phyloP scores from a whole-genome alignment of 2,888 invertebrate species.

The Brachylomia viminalis region DNA sequence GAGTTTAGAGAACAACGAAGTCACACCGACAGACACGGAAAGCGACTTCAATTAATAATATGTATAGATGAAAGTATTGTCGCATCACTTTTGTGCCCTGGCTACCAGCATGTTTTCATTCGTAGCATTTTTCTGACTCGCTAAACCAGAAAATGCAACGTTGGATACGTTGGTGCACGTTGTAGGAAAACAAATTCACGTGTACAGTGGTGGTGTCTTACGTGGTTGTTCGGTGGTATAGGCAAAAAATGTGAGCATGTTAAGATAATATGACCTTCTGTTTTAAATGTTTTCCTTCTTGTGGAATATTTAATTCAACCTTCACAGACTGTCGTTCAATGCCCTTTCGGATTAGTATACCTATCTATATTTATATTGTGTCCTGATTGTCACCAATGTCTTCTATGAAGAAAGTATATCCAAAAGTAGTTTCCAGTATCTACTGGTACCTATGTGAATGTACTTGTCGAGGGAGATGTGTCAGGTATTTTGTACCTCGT shows the following conservation, averaged over 20 bases:
- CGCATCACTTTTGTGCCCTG: background rate
- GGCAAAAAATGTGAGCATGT: background rate
- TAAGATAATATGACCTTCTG: background rate
- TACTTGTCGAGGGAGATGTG: background rate
- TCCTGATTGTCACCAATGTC: background rate
- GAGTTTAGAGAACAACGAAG: background rate
- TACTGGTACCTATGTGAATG: background rate
- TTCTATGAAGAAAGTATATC: constrained; percentile 1
- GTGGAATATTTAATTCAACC: constrained; percentile 9
- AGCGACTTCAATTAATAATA: background rate
- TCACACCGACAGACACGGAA: background rate
- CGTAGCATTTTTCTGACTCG: background rate
- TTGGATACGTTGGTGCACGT: background rate
- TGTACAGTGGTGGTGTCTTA: background rate
- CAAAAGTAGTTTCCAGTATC: background rate
- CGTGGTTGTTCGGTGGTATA: background rate
- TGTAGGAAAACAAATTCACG: background rate
- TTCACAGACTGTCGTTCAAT: background rate
- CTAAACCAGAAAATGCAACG: background rate
- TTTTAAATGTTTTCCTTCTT: background rate
- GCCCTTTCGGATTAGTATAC: background rate
- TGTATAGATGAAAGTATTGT: background rate
- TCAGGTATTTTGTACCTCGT: background rate
- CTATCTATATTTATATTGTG: background rate
- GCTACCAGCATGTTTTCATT: background rate